Percentiles rank a stretch among this genome's conserved stretches.
These are phyloP conservation scores for Ormyrus nitidulus DNA, from an alignment of 2,888 invertebrate species.

Conservation along the genomic window DNA sequence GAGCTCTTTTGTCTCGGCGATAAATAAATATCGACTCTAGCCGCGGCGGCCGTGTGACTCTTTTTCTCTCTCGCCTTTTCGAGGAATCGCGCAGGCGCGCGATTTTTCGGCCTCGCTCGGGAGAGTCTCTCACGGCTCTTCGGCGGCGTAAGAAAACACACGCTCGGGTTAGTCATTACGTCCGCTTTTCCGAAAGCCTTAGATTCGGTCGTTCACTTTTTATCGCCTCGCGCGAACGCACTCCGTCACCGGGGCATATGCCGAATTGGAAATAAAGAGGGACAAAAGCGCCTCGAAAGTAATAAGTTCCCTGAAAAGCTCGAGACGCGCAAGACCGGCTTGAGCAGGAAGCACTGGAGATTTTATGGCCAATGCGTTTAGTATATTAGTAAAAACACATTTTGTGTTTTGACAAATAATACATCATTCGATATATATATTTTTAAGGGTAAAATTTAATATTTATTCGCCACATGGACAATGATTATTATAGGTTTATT, in stretches of 20 bases:
- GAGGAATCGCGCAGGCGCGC: too few species aligned
- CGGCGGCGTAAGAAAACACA: too few species aligned
- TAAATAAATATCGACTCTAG: conserved; percentile 4
- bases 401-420: too few species aligned
- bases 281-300: conserved; percentile 16
- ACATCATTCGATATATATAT: too few species aligned
- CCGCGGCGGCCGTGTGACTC: neutral
- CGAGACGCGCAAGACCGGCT: neutral
- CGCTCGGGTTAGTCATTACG: neutral
- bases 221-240: neutral
- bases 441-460: too few species aligned
- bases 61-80: neutral
- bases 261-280: conserved; percentile 23
- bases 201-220: too few species aligned
- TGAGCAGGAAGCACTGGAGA: conserved; percentile 1
- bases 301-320: conserved; percentile 17
- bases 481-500: too few species aligned
- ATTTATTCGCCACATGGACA: too few species aligned
- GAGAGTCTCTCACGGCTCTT: too few species aligned
- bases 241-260: neutral
- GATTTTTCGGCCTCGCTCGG: too few species aligned
- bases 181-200: conserved; percentile 3
- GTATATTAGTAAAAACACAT: too few species aligned
- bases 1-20: conserved; percentile 25
- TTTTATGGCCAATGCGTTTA: too few species aligned